These are phyloP conservation scores for Ormyrus rosae DNA, from an alignment of 2,888 invertebrate species.

Conservation along the genomic window DNA sequence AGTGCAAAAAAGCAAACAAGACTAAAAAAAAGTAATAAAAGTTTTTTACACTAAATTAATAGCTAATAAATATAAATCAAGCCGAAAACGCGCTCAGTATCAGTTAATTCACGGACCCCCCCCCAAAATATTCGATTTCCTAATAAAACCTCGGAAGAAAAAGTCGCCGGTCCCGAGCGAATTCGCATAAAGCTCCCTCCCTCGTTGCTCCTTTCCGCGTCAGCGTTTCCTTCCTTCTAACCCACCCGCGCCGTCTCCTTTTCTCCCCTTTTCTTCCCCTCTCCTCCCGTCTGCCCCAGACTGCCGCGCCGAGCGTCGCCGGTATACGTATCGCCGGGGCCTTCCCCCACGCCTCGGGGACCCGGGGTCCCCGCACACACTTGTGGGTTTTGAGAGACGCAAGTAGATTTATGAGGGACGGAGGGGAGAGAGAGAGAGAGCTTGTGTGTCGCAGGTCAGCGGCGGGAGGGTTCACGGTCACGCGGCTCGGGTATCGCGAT, in stretches of 20 bases:
- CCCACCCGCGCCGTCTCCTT: slow-evolving; percentile 1
- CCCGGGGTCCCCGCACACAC: slow-evolving; percentile 11
- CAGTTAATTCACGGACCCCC: background rate
- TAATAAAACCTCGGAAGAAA: background rate
- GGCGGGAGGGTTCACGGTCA: slow-evolving; percentile 71
- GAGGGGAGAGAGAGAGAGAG: slow-evolving; percentile 26
- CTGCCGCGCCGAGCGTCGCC: slow-evolving; percentile 18
- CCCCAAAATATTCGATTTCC: background rate
- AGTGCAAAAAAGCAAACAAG: too few relatives aligned
- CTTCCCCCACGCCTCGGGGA: background rate
- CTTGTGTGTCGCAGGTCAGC: slow-evolving; percentile 74
- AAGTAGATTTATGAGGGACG: slow-evolving; percentile 53
- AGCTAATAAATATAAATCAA: too few relatives aligned
- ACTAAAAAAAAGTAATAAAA: too few relatives aligned
- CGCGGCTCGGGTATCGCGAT: slow-evolving; percentile 49
- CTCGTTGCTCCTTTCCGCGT: background rate
- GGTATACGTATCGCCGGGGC: slow-evolving; percentile 14
- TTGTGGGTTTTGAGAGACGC: slow-evolving; percentile 22
- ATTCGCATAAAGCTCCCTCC: slow-evolving; percentile 8
- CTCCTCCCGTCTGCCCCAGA: background rate
- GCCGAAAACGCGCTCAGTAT: too few relatives aligned
- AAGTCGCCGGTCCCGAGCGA: background rate
- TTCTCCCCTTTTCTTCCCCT: background rate
- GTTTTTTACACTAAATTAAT: too few relatives aligned
- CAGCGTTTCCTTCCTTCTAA: slow-evolving; percentile 1